Conservation (phyloP, 2,113 vertebrate species). For the Perccottus glenii region DNA sequence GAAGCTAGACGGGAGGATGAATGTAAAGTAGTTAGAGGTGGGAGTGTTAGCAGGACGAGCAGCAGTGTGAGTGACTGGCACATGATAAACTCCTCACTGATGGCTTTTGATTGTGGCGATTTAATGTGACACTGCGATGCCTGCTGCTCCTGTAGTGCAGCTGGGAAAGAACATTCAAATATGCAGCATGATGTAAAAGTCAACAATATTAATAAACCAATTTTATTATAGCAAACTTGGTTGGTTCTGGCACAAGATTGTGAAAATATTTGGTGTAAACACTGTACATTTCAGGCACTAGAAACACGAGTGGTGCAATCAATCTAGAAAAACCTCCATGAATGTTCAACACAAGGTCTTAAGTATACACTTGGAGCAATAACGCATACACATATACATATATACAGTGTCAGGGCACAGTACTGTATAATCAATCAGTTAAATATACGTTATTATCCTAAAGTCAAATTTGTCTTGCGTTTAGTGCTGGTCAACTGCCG, state of each 20-base stretch:
- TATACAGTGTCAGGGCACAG: too few species aligned
- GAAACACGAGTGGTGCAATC: too few species aligned
- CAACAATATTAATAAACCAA: not conserved
- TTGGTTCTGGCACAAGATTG: too few species aligned
- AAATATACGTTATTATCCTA: too few species aligned
- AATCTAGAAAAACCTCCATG: too few species aligned
- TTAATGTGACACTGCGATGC: not conserved
- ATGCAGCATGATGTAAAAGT: not conserved
- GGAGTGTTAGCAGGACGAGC: constrained; percentile 7
- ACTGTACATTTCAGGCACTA: not conserved
- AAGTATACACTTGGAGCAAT: too few species aligned
- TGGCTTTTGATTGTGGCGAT: constrained; percentile 8
- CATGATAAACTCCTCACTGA: constrained; percentile 15
- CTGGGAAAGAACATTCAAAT: constrained; percentile 1
- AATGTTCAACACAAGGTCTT: too few species aligned
- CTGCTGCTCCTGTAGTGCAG: not conserved
- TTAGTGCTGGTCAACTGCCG: too few species aligned
- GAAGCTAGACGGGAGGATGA: constrained; percentile 9
- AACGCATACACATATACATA: too few species aligned
- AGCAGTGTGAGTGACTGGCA: constrained; percentile 21
- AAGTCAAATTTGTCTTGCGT: too few species aligned
- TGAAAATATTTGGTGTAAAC: too few species aligned
- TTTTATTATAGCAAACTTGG: not conserved
- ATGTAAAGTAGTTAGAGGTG: constrained; percentile 13
- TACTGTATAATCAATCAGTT: too few species aligned